A percentile compares a stretch with the other conserved stretches of the same genome.
These are phyloP conservation scores for Catocala sponsa DNA, from an alignment of 2,888 invertebrate genomes.

Conservation along the genomic window DNA sequence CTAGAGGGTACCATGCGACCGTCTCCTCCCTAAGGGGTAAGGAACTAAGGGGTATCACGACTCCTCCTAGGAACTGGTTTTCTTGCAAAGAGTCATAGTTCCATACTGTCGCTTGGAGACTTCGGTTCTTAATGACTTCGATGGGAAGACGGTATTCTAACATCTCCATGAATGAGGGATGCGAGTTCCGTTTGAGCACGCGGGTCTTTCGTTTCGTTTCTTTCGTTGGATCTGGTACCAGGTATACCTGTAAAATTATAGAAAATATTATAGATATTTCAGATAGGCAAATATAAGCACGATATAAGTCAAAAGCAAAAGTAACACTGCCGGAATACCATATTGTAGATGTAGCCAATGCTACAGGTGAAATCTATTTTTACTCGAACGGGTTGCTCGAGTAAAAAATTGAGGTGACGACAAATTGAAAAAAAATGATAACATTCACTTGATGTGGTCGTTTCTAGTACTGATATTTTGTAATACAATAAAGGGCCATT, in stretches of 20 bases:
- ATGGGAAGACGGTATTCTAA: slow-evolving; percentile 95
- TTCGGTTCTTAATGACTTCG: slow-evolving; percentile 92
- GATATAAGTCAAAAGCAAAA: too few relatives aligned
- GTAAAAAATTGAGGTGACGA: too few relatives aligned
- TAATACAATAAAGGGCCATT: too few relatives aligned
- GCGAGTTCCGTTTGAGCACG: slow-evolving; percentile 96
- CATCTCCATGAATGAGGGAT: slow-evolving; percentile 99
- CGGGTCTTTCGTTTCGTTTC: slow-evolving; percentile 98
- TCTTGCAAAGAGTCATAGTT: slow-evolving; percentile 97
- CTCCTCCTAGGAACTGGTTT: slow-evolving; percentile 98
- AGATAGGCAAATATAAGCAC: background rate
- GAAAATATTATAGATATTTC: background rate
- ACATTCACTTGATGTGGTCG: too few relatives aligned
- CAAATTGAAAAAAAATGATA: too few relatives aligned
- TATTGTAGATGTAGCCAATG: too few relatives aligned
- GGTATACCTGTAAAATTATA: slow-evolving; percentile 87
- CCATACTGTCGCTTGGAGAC: slow-evolving; percentile 98
- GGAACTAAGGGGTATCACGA: slow-evolving; percentile 92
- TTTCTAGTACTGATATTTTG: too few relatives aligned
- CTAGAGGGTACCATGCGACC: slow-evolving; percentile 95
- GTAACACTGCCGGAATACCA: too few relatives aligned
- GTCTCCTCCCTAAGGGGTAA: slow-evolving; percentile 93
- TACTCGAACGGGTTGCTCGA: too few relatives aligned
- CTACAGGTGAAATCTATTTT: too few relatives aligned
- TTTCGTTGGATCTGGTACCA: slow-evolving; percentile 97